Evolutionary conservation across 2,113 vertebrate genomes (phyloP), one percentile per base, ranked within the genome.

Genomic region (Hymenochirus boettgeri): DNA sequence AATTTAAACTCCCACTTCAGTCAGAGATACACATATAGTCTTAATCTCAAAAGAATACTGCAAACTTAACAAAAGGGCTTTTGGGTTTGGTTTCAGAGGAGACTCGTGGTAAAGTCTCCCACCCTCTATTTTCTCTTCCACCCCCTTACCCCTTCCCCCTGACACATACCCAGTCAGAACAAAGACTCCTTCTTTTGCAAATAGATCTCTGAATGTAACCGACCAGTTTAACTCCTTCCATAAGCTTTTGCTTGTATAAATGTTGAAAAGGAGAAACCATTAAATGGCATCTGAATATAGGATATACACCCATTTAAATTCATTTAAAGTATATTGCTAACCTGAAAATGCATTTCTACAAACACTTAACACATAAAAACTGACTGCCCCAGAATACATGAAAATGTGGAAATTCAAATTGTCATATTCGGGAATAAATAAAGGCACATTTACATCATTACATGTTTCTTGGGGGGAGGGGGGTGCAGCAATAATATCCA

Each of bases 161-260:
- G 5, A 29, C 25, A 29, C 51, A 55, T 12, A 17, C 12, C 15
- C 13, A 31, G 27, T 6, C 3, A 55, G 27, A 55, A 55, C 52
- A 55, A 55, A 31, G 17, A 31, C 15, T 19, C 27, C 52, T 55
- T 9, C n/a, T 26, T 53, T 25, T 50, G 47, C 13, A 55, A 29
- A 33, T 7, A 19, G 25, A 31, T 53, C 52, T 31, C 25, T 55
- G 52, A 31, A 18, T n/a, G 25, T 5, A 12, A 31, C 7, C 25
- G 17, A 19, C 7, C 47, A 7, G 3, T 5, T 55, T 55, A 55
- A 55, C 52, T 31, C 52, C 8, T 55, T 55, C 27, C 27, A 7
- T 11, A 11, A 17, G 8, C 17, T 54, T 48, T 21, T 3, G 1
- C 5, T 15, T 45, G 5, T 17, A 15, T 45, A 18, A 5, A 45